These are phyloP conservation scores for Zosterops borbonicus DNA, from an alignment of 2,113 vertebrate genomes.

Conservation along the genomic window DNA sequence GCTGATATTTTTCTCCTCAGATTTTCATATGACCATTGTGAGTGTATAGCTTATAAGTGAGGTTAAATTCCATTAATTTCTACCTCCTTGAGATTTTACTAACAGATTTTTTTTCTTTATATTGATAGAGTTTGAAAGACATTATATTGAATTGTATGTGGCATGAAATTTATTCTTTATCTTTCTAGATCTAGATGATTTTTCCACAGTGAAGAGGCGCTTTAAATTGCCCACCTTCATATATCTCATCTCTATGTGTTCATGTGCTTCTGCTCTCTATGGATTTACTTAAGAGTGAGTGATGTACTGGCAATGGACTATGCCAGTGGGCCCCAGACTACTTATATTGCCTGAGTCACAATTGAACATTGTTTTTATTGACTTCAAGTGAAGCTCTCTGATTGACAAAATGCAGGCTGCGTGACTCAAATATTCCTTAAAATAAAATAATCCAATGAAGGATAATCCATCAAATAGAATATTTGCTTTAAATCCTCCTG, in stretches of 20 bases:
- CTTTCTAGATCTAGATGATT: background rate
- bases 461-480: background rate
- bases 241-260: background rate
- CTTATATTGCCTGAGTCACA: background rate
- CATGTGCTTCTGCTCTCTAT: background rate
- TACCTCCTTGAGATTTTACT: background rate
- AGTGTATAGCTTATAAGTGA: background rate
- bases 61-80: background rate
- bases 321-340: background rate
- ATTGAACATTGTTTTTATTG: background rate
- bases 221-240: background rate
- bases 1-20: background rate
- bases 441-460: background rate
- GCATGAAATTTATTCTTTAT: background rate
- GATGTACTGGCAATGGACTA: background rate
- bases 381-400: background rate
- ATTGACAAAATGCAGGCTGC: background rate
- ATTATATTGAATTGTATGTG: background rate
- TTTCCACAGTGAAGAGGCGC: background rate
- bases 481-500: background rate
- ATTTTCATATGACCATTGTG: background rate
- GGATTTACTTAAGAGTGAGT: background rate
- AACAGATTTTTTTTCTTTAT: background rate
- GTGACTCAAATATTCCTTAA: background rate
- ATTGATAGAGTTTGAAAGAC: background rate